Evolutionary conservation across 2,888 invertebrate species (phyloP).

Genomic region (Cataglyphis rosenhaueri): DNA sequence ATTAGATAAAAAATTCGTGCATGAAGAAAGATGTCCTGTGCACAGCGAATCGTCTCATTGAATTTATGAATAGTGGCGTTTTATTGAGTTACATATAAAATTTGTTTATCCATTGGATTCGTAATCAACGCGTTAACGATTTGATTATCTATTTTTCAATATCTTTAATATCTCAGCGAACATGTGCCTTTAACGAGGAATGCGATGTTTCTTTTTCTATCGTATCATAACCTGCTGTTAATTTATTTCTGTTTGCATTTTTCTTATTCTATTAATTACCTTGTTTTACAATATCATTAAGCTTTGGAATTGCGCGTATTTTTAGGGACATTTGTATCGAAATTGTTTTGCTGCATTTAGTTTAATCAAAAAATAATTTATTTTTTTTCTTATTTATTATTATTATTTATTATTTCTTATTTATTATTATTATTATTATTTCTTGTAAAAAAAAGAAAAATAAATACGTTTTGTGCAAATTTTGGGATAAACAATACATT

Average conservation of each 20-base stretch:
- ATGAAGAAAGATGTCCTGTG: not conserved
- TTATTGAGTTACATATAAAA: conserved; percentile 38
- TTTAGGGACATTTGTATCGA: not conserved
- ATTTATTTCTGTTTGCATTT: conserved; percentile 17
- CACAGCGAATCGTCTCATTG: not conserved
- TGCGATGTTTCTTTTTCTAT: not conserved
- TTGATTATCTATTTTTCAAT: conserved; percentile 33
- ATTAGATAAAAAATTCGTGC: not conserved
- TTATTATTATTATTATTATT: too few species aligned
- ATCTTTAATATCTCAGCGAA: not conserved
- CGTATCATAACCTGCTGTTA: not conserved
- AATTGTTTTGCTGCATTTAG: not conserved
- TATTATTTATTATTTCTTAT: too few species aligned
- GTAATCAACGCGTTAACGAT: conserved; percentile 29
- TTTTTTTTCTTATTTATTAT: not conserved
- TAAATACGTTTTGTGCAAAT: not conserved
- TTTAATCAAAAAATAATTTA: not conserved
- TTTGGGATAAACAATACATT: not conserved
- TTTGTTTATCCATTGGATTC: not conserved
- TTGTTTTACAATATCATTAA: conserved; percentile 12
- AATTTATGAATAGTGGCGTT: conserved; percentile 5
- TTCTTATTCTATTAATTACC: not conserved
- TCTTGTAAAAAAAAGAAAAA: too few species aligned
- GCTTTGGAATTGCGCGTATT: not conserved
- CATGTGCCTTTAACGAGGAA: not conserved